Evolutionary conservation across 2,888 invertebrate genomes (phyloP).

Genomic region (Ormyrus rosae): DNA sequence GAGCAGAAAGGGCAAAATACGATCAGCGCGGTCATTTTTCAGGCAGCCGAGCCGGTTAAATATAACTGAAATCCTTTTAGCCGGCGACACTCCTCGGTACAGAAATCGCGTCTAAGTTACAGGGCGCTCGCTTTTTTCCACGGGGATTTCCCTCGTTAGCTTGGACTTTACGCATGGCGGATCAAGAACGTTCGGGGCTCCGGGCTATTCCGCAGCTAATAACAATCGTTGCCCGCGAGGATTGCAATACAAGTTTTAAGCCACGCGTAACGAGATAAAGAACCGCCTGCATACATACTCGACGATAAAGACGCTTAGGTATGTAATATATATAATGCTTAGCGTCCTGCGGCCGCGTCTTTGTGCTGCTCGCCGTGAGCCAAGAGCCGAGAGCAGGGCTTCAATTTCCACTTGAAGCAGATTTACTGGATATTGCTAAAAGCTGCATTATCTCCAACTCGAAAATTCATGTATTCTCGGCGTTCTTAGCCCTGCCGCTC

Average conservation of each 20-base stretch:
- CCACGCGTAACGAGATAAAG: slow-evolving; percentile 46
- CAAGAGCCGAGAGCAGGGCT: neutral
- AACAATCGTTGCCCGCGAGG: no score
- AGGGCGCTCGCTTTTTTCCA: neutral
- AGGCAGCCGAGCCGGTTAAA: slow-evolving; percentile 25
- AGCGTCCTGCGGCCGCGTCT: slow-evolving; percentile 15
- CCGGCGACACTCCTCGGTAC: neutral
- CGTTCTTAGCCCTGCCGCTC: neutral
- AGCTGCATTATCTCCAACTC: slow-evolving; percentile 53
- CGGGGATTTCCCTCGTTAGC: slow-evolving; percentile 24
- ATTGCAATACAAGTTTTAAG: slow-evolving; percentile 25
- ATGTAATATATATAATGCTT: slow-evolving; percentile 23
- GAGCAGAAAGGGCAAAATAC: slow-evolving; percentile 28
- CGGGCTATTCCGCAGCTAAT: neutral
- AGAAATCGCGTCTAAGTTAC: slow-evolving; percentile 1
- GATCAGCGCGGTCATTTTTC: slow-evolving; percentile 44
- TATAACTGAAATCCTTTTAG: slow-evolving; percentile 33
- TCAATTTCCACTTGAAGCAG: slow-evolving; percentile 48
- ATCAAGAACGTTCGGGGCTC: neutral
- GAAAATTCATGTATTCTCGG: slow-evolving; percentile 51
- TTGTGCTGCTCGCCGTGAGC: neutral
- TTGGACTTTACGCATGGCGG: neutral
- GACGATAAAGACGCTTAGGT: slow-evolving; percentile 33
- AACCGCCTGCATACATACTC: slow-evolving; percentile 2
- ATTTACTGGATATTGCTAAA: slow-evolving; percentile 53